Conservation (phyloP, 1,140 invertebrate species). For the Leguminivora glycinivorella region DNA sequence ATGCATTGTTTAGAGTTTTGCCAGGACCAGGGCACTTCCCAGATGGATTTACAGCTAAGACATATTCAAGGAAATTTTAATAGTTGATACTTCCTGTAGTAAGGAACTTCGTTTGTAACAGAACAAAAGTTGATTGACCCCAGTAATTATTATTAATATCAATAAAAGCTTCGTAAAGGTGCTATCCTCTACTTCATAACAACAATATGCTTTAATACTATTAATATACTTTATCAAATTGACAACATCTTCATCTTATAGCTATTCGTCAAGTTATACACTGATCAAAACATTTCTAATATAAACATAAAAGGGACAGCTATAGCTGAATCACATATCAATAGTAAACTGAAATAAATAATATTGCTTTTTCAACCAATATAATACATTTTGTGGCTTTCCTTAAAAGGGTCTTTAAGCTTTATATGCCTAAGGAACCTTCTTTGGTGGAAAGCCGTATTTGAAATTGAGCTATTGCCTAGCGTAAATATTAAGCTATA, state of each 20-base stretch:
- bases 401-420: no score
- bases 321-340: conserved; percentile 68
- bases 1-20: no score
- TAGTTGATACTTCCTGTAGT: no score
- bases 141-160: conserved; percentile 14
- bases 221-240: conserved; percentile 41
- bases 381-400: no score
- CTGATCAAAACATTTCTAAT: conserved; percentile 56
- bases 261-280: conserved; percentile 45
- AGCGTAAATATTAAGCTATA: conserved; percentile 36
- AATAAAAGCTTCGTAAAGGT: conserved; percentile 24
- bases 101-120: not conserved
- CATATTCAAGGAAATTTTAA: no score
- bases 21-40: no score
- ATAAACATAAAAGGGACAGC: conserved; percentile 65
- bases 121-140: conserved; percentile 2
- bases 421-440: no score
- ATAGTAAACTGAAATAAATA: conserved; percentile 64
- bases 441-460: no score
- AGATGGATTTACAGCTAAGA: no score
- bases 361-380: conserved; percentile 58
- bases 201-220: conserved; percentile 26
- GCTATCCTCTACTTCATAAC: conserved; percentile 20
- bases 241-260: conserved; percentile 51
- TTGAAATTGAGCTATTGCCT: conserved; percentile 74